Evolutionary conservation across 2,797 vertebrate genomes (phyloP).

Genomic region (Euthynnus affinis): DNA sequence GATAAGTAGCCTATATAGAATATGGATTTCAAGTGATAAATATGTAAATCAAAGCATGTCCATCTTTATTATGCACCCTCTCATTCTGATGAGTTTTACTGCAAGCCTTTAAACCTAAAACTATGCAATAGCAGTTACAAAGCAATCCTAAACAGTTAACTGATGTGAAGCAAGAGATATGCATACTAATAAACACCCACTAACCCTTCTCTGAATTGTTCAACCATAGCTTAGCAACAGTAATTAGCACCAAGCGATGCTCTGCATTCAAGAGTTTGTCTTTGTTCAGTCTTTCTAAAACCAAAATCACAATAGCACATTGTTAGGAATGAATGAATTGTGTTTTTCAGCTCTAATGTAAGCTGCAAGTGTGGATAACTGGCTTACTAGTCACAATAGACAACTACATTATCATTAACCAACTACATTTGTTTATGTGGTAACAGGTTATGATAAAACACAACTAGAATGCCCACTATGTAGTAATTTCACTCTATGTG

Average conservation of each 20-base stretch:
- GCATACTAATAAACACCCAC: not conserved
- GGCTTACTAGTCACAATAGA: no score
- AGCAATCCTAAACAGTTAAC: not conserved
- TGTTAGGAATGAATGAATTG: no score
- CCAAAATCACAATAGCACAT: not conserved
- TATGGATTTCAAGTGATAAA: conserved; percentile 38
- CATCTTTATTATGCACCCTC: not conserved
- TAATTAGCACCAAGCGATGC: not conserved
- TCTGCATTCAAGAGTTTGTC: not conserved
- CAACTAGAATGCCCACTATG: no score
- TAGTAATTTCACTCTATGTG: no score
- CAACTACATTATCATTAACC: no score
- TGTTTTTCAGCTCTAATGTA: not conserved
- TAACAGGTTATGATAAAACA: no score
- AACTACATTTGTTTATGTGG: no score
- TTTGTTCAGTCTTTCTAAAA: no score
- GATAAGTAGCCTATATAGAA: not conserved
- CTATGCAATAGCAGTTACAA: not conserved
- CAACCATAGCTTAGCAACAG: no score
- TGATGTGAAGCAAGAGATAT: not conserved
- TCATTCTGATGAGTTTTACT: conserved; percentile 1
- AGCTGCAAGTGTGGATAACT: not conserved
- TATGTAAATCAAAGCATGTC: conserved; percentile 33
- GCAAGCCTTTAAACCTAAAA: conserved; percentile 1
- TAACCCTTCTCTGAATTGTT: not conserved